Base-by-base conservation (phyloP, 2,113 vertebrate genomes). In the Eleginops maclovinus region DNA sequence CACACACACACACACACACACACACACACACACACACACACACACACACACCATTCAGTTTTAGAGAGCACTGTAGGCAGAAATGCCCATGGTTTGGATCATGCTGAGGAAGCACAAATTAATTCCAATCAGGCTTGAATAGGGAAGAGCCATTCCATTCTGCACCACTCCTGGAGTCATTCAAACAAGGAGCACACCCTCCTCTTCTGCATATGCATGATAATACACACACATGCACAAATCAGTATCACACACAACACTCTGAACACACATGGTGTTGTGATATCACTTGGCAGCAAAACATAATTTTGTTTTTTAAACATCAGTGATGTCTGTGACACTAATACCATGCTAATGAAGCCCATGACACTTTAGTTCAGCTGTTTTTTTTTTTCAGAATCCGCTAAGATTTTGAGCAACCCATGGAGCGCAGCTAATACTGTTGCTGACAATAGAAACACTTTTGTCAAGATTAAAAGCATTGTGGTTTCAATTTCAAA, bases 101-200 rank as follows among this genome's bases (percentile, higher is more conserved):
- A 87, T 90, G 93, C 93, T 95, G 94, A 93, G 89, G 77, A 90
- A 82, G 93, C 93, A 93, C 79, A 82, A 95, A 94, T 94, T 90
- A 91, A 92, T 94, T 95, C 89, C 85, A 94, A 94, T 93, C 89
- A 93, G 85, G 81, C 84, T 86, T 85, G 76, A 87, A 87, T 70
- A 79, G 79, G 84, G 63, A 81, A 75, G 79, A 90, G 87, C 84
- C 82, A 83, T 88, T 89, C 68, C 79, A 87, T 89, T 93, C 81
- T 86, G 82, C 87, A 84, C 67, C 82, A 69, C 82, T 86, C 77
- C 80, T 84, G 73, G 81, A 89, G 77, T 77, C 83, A 81, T 69
- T 86, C 81, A 87, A 82, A 90, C 75, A 85, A 56, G 77, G 75
- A 75, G 63, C 68, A 56, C 56, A 55, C 72, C 75, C 58, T 28